phyloP scores from a whole-genome alignment of 2,888 invertebrate species.

The Therioaphis trifolii region DNA sequence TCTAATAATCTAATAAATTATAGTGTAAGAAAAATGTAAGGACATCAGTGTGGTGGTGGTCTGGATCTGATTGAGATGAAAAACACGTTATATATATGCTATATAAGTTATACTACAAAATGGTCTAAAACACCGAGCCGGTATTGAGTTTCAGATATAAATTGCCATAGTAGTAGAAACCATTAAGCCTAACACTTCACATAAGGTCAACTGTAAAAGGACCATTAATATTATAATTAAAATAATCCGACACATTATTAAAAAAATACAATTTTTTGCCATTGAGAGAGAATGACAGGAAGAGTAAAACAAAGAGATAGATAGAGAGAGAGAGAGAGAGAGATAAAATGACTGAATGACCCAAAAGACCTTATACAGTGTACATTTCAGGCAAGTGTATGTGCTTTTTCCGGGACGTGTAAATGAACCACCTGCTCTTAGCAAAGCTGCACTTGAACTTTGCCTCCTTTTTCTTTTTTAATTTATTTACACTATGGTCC shows the following conservation, averaged over 20 bases:
- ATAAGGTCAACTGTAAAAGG: neutral
- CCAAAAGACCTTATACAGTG: neutral
- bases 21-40: neutral
- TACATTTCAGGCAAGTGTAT: constrained; percentile 29
- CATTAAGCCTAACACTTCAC: neutral
- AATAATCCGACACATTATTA: constrained; percentile 42
- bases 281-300: too few relatives aligned
- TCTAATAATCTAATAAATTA: neutral
- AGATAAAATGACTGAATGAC: constrained; percentile 10
- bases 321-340: neutral
- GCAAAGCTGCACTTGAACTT: constrained; percentile 49
- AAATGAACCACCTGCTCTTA: constrained; percentile 52
- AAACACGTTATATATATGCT: neutral
- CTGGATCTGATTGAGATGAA: neutral
- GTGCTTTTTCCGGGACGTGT: constrained; percentile 39
- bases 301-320: too few relatives aligned
- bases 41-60: too few relatives aligned
- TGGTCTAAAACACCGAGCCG: neutral
- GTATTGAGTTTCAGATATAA: neutral
- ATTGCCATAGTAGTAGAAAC: neutral
- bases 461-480: constrained; percentile 40
- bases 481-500: constrained; percentile 52
- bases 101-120: neutral
- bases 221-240: constrained; percentile 28
- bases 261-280: constrained; percentile 34